phyloP scores from a whole-genome alignment of 2,797 vertebrate species.

The Cossypha polioptera region DNA sequence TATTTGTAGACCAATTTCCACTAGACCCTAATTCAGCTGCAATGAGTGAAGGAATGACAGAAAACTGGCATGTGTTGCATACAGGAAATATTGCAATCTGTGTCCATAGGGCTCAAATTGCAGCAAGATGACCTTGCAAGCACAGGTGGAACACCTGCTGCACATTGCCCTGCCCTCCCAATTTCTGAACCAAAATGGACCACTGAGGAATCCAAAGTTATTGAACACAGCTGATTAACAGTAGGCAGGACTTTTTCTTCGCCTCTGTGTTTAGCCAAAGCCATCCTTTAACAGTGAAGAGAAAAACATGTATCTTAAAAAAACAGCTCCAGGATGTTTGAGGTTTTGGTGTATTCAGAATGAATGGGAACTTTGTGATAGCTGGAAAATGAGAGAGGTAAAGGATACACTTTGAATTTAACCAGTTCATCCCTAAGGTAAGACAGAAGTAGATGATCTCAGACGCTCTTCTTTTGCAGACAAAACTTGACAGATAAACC shows the following conservation, averaged over 20 bases:
- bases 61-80: background rate
- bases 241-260: background rate
- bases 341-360: background rate
- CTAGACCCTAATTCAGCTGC: background rate
- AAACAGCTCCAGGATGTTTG: background rate
- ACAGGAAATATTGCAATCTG: background rate
- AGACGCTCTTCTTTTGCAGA: background rate
- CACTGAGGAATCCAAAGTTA: background rate
- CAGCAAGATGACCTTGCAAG: background rate
- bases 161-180: background rate
- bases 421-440: background rate
- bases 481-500: background rate
- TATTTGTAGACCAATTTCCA: background rate
- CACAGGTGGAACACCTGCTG: background rate
- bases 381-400: background rate
- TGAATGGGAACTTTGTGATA: background rate
- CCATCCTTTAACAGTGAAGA: background rate
- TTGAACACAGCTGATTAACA: background rate
- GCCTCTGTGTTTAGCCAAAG: background rate
- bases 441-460: background rate
- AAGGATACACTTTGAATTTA: background rate
- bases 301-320: background rate
- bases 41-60: background rate
- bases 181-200: background rate
- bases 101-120: background rate